Base-by-base conservation (phyloP, 2,888 invertebrate species). In the Aleiodes testaceus region DNA sequence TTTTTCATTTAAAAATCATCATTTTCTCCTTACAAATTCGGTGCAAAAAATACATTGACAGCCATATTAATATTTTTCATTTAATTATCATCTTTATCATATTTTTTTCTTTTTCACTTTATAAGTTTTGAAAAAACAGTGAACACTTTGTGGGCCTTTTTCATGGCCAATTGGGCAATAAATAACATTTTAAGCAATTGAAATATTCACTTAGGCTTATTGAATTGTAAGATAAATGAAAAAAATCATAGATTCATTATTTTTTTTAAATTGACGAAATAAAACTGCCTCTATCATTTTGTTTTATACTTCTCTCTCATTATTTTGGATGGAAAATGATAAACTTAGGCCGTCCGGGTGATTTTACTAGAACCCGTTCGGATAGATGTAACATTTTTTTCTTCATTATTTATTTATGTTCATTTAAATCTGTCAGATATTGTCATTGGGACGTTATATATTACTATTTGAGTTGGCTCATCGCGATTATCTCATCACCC, bases 401-500 rank as follows among this genome's bases (percentile, higher is more conserved):
- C 5, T 2, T 26, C 26, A 5, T 26, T 26, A 26, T 26, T 36
- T 36, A 36, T 36, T 36, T 36, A 36, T 75, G 76, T 53, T 59
- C 42, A 18, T 59, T 59, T 42, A 59, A 74, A 77, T 76, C 74
- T 76, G 61, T 74, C 70, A 73, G 71, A 77, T 82, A 86, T 86
- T 85, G 86, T 86, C 85, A 81, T 84, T 79, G 80, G 85, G 86
- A 86, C 85, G 86, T 85, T 84, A 82, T 82, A 80, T 79, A 83
- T 85, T 84, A 79, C 82, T 82, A 80, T 72, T 75, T 81, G 78
- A 79, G 77, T 79, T 78, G 78, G 77, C 79, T 81, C 79, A 76
- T 79, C 76, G 78, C 78, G 79, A 76, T 79, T 52, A 61, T 73
- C 53, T 70, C 72, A 52, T 52, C 61, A 45, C 14, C 63, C 22